Evolutionary conservation across 2,888 invertebrate species (phyloP), one percentile per base, ranked within the genome.

Genomic region (Pollenia amentaria): DNA sequence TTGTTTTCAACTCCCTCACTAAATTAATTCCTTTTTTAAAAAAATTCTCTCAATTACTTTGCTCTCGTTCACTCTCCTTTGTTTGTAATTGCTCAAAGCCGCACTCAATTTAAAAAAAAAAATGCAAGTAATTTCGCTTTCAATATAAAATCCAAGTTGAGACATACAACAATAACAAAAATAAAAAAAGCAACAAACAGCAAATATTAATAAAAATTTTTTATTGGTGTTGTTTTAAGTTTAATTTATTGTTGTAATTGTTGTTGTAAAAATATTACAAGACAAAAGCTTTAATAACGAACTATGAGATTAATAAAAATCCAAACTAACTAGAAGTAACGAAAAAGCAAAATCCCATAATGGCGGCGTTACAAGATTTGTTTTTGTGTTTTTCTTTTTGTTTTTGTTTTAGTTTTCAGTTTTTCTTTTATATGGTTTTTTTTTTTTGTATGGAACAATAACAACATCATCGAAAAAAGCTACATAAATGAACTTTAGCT

Each of bases 121-220:
- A 88, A 80, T 84, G 81, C 72, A 84, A 91, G 90, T 92, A 89
- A 89, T 90, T 89, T 91, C 91, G 91, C 91, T 92, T 91, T 91
- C 92, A 89, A 90, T 90, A 73, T 88, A 88, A 72, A 73, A 88
- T 69, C 60, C 46, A 67, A 73, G 81, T 67, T 77, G 77, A 69
- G 21, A 70, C 29, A 6, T 29, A 29, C 55, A 81, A 70, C 64
- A 65, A 70, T 46, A 3, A 48, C 38, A 72, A 81, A 38, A 76
- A 83, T 67, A 42, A 67, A 67, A 57, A 46, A 16, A 55, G 64
- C 62, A 51, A 73, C 51, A 81, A 57, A 46, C 38, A 53, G 55
- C 65, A 40, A 48, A 48, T 55, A 40, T 46, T 53, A 65, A 42
- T 83, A 83, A 83, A 87, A 73, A 76, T 83, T 83, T 57, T 14